These are phyloP conservation scores for Phalacrocorax pelagicus DNA, from an alignment of 2,113 vertebrate genomes.

Conservation along the genomic window DNA sequence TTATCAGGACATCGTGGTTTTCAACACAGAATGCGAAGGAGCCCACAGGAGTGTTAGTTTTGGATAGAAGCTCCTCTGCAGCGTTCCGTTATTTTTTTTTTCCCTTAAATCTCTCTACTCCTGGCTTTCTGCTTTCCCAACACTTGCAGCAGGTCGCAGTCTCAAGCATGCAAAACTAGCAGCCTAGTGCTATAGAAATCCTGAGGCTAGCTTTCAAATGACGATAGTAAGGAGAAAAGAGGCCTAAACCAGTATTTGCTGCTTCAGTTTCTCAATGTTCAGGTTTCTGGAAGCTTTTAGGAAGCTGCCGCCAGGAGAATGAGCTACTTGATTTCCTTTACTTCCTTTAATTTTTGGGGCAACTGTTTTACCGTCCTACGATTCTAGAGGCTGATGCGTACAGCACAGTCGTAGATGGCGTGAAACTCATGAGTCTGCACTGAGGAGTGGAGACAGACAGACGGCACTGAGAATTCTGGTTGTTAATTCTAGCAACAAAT, in stretches of 20 bases:
- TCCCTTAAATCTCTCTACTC: background rate
- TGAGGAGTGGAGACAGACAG: background rate
- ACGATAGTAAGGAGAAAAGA: too few species aligned
- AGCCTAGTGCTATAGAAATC: background rate
- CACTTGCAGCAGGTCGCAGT: slow-evolving; percentile 26
- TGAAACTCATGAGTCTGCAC: background rate
- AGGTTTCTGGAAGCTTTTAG: background rate
- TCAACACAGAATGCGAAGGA: fast-evolving
- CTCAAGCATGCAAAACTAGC: background rate
- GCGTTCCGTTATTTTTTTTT: fast-evolving
- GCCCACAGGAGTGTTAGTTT: fast-evolving
- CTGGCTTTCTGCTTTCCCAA: background rate
- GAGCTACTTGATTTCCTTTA: background rate
- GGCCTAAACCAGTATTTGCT: background rate
- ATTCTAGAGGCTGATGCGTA: background rate
- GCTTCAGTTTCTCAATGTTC: background rate
- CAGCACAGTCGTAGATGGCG: too few species aligned
- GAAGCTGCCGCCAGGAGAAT: background rate
- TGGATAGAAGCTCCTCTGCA: background rate
- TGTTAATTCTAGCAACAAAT: background rate
- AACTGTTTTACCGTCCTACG: background rate
- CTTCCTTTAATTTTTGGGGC: too few species aligned
- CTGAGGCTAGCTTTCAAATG: background rate
- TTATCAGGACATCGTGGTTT: background rate
- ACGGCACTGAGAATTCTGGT: background rate